Conservation (phyloP, 2,797 vertebrate genomes). For the Poeciliopsis infans region DNA sequence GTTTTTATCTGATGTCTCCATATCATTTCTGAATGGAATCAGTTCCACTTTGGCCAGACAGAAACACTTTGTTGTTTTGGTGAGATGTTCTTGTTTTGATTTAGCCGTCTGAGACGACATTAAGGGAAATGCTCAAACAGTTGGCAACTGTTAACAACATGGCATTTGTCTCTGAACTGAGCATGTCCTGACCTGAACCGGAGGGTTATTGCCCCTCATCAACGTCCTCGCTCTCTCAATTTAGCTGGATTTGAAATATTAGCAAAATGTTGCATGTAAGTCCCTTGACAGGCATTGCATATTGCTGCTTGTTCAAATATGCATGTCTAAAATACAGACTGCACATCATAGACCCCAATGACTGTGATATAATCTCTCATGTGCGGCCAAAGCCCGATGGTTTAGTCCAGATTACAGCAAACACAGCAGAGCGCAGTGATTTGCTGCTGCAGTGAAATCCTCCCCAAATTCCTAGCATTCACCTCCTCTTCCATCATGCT, state of each 20-base stretch:
- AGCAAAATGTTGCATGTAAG: not conserved
- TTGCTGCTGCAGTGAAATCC: slow-evolving; percentile 52
- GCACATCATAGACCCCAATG: slow-evolving; percentile 14
- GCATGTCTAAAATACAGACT: slow-evolving; percentile 7
- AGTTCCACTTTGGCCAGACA: not conserved
- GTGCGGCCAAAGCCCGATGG: slow-evolving; percentile 58
- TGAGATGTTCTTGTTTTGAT: slow-evolving; percentile 7
- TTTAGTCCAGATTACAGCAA: slow-evolving; percentile 73
- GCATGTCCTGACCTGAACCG: not conserved
- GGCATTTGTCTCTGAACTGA: slow-evolving; percentile 4
- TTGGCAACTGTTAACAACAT: not conserved
- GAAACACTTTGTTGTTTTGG: not conserved
- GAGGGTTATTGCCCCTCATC: not conserved
- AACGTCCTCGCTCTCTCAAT: not conserved
- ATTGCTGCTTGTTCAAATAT: not conserved
- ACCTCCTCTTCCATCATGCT: slow-evolving; percentile 2
- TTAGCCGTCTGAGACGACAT: not conserved
- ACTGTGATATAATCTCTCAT: slow-evolving; percentile 62
- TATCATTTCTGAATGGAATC: not conserved
- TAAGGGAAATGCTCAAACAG: not conserved
- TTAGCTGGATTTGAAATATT: not conserved
- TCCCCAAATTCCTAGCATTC: slow-evolving; percentile 20
- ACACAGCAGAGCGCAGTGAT: slow-evolving; percentile 43
- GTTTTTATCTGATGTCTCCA: not conserved
- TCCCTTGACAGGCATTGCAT: not conserved